These are phyloP conservation scores for Tetraneura akinire DNA, from an alignment of 1,140 invertebrate genomes.

Conservation along the genomic window DNA sequence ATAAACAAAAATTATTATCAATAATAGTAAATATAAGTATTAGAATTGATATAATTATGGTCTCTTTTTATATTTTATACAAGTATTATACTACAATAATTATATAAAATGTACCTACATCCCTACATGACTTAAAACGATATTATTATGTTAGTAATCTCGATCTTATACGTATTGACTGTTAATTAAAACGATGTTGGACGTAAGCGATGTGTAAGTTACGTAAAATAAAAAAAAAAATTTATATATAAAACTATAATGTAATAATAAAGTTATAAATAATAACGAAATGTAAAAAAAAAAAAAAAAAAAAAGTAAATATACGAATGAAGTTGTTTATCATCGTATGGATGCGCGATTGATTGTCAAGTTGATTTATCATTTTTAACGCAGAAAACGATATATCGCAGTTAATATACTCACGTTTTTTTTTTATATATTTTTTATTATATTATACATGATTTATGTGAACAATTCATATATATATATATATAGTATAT, in stretches of 20 bases:
- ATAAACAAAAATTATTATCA: too few species aligned
- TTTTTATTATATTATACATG: background rate
- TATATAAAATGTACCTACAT: too few species aligned
- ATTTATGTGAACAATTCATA: too few species aligned
- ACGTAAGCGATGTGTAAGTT: too few species aligned
- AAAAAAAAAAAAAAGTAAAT: background rate
- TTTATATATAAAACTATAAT: background rate
- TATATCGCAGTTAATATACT: constrained; percentile 7
- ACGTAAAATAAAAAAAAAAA: too few species aligned
- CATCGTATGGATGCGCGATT: background rate
- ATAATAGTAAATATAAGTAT: too few species aligned
- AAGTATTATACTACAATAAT: too few species aligned
- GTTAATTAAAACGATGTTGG: constrained; percentile 7
- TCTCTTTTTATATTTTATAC: too few species aligned
- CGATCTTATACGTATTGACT: background rate
- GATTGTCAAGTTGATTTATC: constrained; percentile 35
- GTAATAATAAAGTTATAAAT: constrained; percentile 25
- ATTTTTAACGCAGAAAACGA: background rate
- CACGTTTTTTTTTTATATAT: background rate
- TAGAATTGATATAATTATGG: too few species aligned
- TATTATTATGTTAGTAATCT: constrained; percentile 17
- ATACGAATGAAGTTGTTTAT: background rate
- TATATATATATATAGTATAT: too few species aligned
- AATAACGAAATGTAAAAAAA: constrained; percentile 12
- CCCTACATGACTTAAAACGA: too few species aligned